Conservation (phyloP, 1,140 invertebrate species). For the Diabrotica undecimpunctata region DNA sequence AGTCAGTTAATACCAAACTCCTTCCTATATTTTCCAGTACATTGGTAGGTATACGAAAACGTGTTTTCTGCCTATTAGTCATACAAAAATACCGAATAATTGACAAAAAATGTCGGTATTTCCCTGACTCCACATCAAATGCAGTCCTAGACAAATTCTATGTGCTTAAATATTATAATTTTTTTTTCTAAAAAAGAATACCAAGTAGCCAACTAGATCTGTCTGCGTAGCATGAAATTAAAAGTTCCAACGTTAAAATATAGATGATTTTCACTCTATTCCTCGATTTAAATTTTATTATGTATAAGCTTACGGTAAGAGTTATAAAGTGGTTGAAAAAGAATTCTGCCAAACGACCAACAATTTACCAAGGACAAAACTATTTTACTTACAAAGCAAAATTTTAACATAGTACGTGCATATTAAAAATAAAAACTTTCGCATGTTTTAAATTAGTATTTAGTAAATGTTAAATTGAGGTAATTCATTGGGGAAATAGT, state of each 20-base stretch:
- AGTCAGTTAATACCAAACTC: slow-evolving; percentile 39
- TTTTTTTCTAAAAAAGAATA: slow-evolving; percentile 36
- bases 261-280: slow-evolving; percentile 3
- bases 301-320: too few relatives aligned
- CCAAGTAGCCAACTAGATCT: slow-evolving; percentile 27
- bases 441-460: too few relatives aligned
- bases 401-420: too few relatives aligned
- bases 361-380: too few relatives aligned
- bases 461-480: too few relatives aligned
- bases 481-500: too few relatives aligned
- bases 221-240: slow-evolving; percentile 26
- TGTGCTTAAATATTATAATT: slow-evolving; percentile 43
- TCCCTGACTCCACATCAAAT: slow-evolving; percentile 38
- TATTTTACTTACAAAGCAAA: too few relatives aligned
- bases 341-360: too few relatives aligned
- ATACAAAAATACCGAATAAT: slow-evolving; percentile 32
- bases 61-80: slow-evolving; percentile 12
- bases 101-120: slow-evolving; percentile 38
- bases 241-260: neutral
- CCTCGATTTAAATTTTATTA: neutral
- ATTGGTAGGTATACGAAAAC: slow-evolving; percentile 18
- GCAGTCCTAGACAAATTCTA: slow-evolving; percentile 47
- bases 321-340: too few relatives aligned
- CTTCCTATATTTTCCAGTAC: slow-evolving; percentile 1
- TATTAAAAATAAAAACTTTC: too few relatives aligned